Percentiles rank a stretch among this genome's conserved stretches.
Evolutionary conservation across 2,113 vertebrate genomes (phyloP).

Genomic region (Uropsilus gracilis): DNA sequence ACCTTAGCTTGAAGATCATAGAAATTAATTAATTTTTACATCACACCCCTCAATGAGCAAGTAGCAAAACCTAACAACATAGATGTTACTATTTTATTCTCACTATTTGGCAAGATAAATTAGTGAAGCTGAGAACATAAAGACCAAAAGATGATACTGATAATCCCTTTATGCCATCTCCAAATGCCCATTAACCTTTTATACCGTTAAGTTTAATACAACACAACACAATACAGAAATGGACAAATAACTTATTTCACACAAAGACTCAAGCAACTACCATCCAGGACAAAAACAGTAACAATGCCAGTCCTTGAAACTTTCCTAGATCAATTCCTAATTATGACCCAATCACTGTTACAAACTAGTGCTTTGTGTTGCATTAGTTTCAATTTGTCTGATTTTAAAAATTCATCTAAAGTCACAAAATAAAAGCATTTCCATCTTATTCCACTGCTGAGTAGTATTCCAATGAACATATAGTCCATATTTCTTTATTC

Average conservation of each 20-base stretch:
- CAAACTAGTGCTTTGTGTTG: background rate
- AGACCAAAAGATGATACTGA: background rate
- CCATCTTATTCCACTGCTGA: background rate
- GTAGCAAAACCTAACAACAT: background rate
- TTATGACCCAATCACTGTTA: background rate
- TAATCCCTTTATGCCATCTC: background rate
- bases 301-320: background rate
- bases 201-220: background rate
- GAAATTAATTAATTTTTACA: slow-evolving; percentile 16
- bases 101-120: background rate
- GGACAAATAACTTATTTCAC: background rate
- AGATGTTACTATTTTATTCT: background rate
- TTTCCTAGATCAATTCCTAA: background rate
- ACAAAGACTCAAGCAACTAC: background rate
- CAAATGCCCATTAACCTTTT: background rate
- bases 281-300: background rate
- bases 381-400: background rate
- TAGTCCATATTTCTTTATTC: background rate
- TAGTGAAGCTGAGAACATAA: background rate
- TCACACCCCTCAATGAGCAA: background rate
- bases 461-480: too few species aligned
- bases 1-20: background rate
- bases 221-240: background rate
- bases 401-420: background rate
- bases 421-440: background rate